Base-by-base conservation (phyloP, 2,888 invertebrate genomes). In the Torymus tubicola region DNA sequence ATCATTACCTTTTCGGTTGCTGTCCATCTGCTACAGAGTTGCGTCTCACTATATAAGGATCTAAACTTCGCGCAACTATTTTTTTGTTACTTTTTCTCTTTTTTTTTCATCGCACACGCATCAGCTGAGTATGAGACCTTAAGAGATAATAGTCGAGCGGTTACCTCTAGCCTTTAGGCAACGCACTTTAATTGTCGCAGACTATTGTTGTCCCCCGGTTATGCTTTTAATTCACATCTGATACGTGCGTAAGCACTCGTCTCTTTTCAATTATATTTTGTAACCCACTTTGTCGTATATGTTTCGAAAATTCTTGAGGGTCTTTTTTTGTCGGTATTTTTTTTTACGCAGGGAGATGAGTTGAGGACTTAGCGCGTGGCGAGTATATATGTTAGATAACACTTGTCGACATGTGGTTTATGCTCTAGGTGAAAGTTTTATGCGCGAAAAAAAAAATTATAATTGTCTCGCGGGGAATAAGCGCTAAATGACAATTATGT, bases 341-440 rank as follows among this genome's bases (percentile, higher is more conserved):
- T 68, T 61, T 60, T 60, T 8, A 8, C 10, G 1, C 8, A 5
- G 13, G 4, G 57, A n/a, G 57, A 73, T 55, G 14, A 42, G 53
- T 16, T n/a, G 53, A 52, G 2, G 58, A 58, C 18, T 16, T 16
- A 13, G 8, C 8, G 42, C 42, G 5, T 8, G 42, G 42, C 42
- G 42, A 42, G 21, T 21, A 21, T 42, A 8, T n/a, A n/a, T n/a
- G 57, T 78, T 73, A 61, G 78, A 73, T 78, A 78, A 78, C 53
- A 21, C 13, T 52, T 18, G 65, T 50, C 55, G 21, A 52, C 18
- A 16, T 18, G 11, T 18, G 11, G 11, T 21, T 42, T 18, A 53
- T 68, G 58, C 24, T 78, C 60, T 60, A 16, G 31, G 78, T 68
- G 78, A 78, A 78, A 78, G 73, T 78, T 71, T 68, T 13, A 72